phyloP scores from a whole-genome alignment of 1,140 invertebrate genomes.

The Pentalonia nigronervosa region DNA sequence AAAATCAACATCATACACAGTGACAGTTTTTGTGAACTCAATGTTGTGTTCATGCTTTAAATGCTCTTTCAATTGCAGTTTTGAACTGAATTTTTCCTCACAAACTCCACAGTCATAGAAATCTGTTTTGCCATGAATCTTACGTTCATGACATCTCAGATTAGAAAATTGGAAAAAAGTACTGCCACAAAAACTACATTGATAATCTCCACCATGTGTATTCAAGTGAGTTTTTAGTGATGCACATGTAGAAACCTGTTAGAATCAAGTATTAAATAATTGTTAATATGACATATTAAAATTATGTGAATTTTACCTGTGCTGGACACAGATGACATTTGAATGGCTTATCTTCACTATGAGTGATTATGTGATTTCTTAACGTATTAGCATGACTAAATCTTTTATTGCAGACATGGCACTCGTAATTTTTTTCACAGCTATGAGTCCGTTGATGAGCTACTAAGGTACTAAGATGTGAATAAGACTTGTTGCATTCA shows the following conservation, averaged over 20 bases:
- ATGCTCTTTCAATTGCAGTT: conserved; percentile 26
- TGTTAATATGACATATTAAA: not conserved
- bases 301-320: not conserved
- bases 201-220: conserved; percentile 42
- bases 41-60: conserved; percentile 12
- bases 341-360: conserved; percentile 32
- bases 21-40: not conserved
- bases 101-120: conserved; percentile 4
- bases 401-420: conserved; percentile 53
- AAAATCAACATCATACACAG: not conserved
- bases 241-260: conserved; percentile 20
- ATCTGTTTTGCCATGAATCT: conserved; percentile 15
- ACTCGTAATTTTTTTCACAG: conserved; percentile 70
- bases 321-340: conserved; percentile 49
- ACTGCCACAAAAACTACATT: conserved; percentile 41
- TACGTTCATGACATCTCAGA: not conserved
- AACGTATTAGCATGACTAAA: conserved; percentile 25
- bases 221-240: conserved; percentile 30
- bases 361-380: conserved; percentile 32
- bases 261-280: not conserved
- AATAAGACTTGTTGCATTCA: conserved; percentile 63
- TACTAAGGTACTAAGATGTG: conserved; percentile 71
- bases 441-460: conserved; percentile 80
- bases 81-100: conserved; percentile 39
- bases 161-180: conserved; percentile 33